Evolutionary conservation across 2,888 invertebrate genomes (phyloP), one percentile per base, ranked within the genome.

Genomic region (Mycalesis mineus): DNA sequence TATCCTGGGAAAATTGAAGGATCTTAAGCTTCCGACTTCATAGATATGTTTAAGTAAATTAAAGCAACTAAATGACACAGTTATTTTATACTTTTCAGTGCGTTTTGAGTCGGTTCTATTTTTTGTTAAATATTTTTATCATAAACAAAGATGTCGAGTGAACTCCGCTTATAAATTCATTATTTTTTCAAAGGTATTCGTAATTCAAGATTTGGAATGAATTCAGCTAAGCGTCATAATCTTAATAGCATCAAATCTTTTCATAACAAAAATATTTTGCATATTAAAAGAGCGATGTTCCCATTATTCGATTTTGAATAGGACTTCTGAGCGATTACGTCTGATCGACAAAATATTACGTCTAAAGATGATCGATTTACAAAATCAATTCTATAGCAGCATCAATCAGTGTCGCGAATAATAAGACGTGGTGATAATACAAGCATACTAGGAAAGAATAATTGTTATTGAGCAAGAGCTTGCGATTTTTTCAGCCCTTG

Each of bases 381-480:
- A 33, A 44, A 57, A 60, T 50, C 14, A 37, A 53, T 54, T 58
- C 41, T 49, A 48, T 36, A 42, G 29, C 13, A 15, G 14, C 11
- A 58, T 54, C 54, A 47, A 57, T 60, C 57, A 41, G 41, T 44
- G 56, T 60, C 56, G 15, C 9, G 22, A 13, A 31, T 52, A 49
- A 52, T 48, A 47, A 52, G 52, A 42, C 36, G 48, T 42, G 55
- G 48, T 17, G 22, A 13, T 28, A 39, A 13, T 39, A 13, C 28
- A 22, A 37, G 5, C 2, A 22, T n/a, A n/a, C n/a, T n/a, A n/a
- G n/a, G n/a, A n/a, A n/a, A n/a, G n/a, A n/a, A n/a, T n/a, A n/a
- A n/a, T n/a, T n/a, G n/a, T n/a, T n/a, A n/a, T n/a, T n/a, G n/a
- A n/a, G n/a, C n/a, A n/a, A n/a, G n/a, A n/a, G n/a, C n/a, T n/a